Evolutionary conservation across 2,888 invertebrate species (phyloP).

Genomic region (Andrena haemorrhoa): DNA sequence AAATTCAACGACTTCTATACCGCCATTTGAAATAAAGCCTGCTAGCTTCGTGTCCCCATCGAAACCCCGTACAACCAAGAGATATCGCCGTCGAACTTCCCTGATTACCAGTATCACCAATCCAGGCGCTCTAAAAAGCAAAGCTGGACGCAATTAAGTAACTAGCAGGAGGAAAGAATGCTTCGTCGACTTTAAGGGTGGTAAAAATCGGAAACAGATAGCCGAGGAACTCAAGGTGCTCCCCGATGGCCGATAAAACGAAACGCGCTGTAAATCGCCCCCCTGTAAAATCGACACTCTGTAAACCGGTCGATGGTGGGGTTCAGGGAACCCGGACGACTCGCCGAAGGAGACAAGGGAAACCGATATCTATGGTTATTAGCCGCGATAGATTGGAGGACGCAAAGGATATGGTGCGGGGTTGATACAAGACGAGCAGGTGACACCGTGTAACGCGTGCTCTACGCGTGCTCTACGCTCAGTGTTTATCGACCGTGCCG

Average conservation of each 20-base stretch:
- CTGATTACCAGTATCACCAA: too few species aligned
- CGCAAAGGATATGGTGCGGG: neutral
- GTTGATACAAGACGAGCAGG: slow-evolving; percentile 14
- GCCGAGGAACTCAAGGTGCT: neutral
- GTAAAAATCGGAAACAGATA: slow-evolving; percentile 13
- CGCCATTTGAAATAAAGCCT: too few species aligned
- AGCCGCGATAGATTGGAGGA: neutral
- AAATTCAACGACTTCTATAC: too few species aligned
- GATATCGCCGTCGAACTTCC: too few species aligned
- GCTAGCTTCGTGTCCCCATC: too few species aligned
- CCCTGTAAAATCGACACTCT: slow-evolving; percentile 1
- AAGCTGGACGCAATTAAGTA: slow-evolving; percentile 1
- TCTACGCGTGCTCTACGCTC: slow-evolving; percentile 53
- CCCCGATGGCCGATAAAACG: slow-evolving; percentile 14
- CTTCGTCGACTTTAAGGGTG: neutral
- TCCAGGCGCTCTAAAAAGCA: neutral
- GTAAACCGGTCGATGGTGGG: neutral
- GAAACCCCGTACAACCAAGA: too few species aligned
- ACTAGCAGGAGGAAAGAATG: neutral
- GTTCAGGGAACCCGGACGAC: neutral
- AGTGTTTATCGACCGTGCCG: slow-evolving; percentile 64
- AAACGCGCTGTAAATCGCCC: neutral
- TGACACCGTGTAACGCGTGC: slow-evolving; percentile 55
- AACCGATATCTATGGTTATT: neutral
- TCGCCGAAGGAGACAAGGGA: neutral